Evolutionary conservation across 2,888 invertebrate species (phyloP), one percentile per base, ranked within the genome.

Genomic region (Sclerodermus sp.): DNA sequence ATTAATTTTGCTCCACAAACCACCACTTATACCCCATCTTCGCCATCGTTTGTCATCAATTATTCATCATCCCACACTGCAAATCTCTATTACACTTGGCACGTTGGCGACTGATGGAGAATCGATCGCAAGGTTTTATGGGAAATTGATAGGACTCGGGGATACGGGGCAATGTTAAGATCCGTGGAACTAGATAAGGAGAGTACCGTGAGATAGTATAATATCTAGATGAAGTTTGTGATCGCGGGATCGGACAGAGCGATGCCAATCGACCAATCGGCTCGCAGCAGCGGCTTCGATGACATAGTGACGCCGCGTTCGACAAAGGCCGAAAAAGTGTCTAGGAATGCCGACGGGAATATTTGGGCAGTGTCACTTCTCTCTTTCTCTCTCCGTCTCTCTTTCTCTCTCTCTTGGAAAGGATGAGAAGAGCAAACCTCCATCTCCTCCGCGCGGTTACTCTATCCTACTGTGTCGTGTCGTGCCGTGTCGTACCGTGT

Each of bases 281-380:
- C 60, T 58, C 48, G 45, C 13, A 37, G 57, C 49, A 54, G 56
- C 58, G 56, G 54, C 60, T 59, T 58, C 68, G 66, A 71, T 68
- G 69, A 69, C 70, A 68, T 59, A 67, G 67, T 69, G 68, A 71
- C 66, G 71, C 71, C 70, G 72, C 70, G 66, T 60, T 73, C 64
- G 67, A 74, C 74, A 72, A 73, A 74, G 72, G 64, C 69, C 57
- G 64, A 73, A 73, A 73, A 74, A 73, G 73, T 66, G 63, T 71
- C 71, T 73, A 73, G 71, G 74, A 73, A 74, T 74, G 70, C 63
- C 67, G 67, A 58, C 68, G 57, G 54, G 64, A 70, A 74, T 73
- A 73, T 74, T 74, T 74, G 73, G 72, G 72, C 71, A 62, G 73
- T 74, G 74, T 74, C 74, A 74, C 73, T 70, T 74, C 60, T 32